These are phyloP conservation scores for Microcebus griseorufus DNA, from an alignment of 2,113 vertebrate genomes.

Conservation along the genomic window DNA sequence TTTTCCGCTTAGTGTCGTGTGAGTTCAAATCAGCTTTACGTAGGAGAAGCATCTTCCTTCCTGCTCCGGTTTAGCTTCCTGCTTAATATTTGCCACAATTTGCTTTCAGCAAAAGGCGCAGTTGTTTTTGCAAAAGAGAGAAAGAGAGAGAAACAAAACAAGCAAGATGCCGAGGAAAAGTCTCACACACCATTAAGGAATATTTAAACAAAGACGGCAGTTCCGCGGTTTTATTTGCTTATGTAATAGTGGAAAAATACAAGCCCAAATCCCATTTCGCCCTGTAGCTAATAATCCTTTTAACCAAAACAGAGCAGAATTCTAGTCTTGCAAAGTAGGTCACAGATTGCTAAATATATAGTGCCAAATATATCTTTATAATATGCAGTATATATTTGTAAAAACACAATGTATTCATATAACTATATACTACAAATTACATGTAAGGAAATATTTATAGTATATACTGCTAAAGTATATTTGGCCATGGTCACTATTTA, in stretches of 20 bases:
- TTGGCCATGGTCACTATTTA: not conserved
- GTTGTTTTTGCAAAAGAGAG: not conserved
- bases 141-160: too few species aligned
- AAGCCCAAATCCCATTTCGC: not conserved
- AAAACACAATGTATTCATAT: not conserved
- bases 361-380: not conserved
- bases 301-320: constrained; percentile 15
- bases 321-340: constrained; percentile 57
- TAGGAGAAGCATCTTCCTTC: not conserved
- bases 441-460: too few species aligned
- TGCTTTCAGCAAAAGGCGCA: not conserved
- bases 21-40: not conserved
- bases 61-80: not conserved
- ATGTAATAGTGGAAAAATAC: constrained; percentile 55
- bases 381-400: not conserved
- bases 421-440: not conserved
- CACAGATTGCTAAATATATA: constrained; percentile 51
- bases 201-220: not conserved
- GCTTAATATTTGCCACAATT: not conserved
- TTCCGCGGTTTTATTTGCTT: not conserved
- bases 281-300: constrained; percentile 51
- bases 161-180: rapidly evolving
- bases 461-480: too few species aligned
- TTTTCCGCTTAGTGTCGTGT: rapidly evolving
- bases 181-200: not conserved